These are phyloP conservation scores for Fistularia tabacaria DNA, from an alignment of 2,797 vertebrate species.

Conservation along the genomic window DNA sequence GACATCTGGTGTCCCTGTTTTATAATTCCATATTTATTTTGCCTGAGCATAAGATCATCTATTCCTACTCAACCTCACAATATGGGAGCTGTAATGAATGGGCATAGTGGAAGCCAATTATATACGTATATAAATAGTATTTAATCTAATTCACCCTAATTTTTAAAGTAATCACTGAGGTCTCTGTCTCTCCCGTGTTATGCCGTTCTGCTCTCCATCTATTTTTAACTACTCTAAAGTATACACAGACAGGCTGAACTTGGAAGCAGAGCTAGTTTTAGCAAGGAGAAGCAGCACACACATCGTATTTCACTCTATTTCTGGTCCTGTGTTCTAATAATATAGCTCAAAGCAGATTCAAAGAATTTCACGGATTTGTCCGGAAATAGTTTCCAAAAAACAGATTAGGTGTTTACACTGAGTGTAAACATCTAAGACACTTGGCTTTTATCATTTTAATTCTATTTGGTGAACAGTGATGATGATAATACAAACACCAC, in stretches of 20 bases:
- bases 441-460: conserved; percentile 33
- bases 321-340: conserved; percentile 58
- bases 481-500: conserved; percentile 9
- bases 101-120: conserved; percentile 25
- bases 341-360: conserved; percentile 57
- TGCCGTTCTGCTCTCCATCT: conserved; percentile 53
- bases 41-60: background rate
- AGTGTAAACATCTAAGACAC: too few species aligned
- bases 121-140: conserved; percentile 46
- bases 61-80: background rate
- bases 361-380: conserved; percentile 49
- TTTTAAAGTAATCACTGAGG: conserved; percentile 56
- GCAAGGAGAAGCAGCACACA: conserved; percentile 38
- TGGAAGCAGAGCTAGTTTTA: conserved; percentile 51
- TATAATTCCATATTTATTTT: background rate
- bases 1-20: too few species aligned
- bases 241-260: conserved; percentile 54
- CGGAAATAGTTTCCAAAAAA: conserved; percentile 55
- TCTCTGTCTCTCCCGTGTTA: conserved; percentile 47
- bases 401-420: conserved; percentile 34
- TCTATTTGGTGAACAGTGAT: conserved; percentile 10
- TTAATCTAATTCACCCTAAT: conserved; percentile 63
- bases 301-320: conserved; percentile 59
- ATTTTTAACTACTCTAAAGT: conserved; percentile 74
- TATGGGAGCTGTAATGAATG: conserved; percentile 11